Base-by-base conservation (phyloP, 2,797 vertebrate genomes). In the Anomalospiza imberbis region DNA sequence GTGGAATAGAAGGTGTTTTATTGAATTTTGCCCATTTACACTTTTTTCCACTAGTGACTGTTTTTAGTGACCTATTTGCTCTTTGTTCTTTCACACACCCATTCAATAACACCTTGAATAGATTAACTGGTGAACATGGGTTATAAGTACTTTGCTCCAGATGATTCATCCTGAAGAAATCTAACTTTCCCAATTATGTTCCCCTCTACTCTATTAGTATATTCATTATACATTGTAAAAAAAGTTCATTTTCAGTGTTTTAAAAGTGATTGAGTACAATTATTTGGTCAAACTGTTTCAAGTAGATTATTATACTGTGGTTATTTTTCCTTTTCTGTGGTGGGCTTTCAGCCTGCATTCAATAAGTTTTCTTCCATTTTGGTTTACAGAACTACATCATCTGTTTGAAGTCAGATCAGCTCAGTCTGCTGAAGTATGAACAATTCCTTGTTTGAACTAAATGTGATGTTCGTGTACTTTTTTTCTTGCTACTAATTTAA, bases 281-380 rank as follows among this genome's bases (percentile, higher is more conserved):
- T 85, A 51, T 62, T 62, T 75, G 31, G 10, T 90, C 32, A 82
- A 60, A 61, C 3, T 36, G 3, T 47, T 92, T 68, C 14, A 65
- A 82, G 61, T 3, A 65, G 11, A 12, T 68, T 68, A 51, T 26
- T 78, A n/a, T 36, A 17, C 2, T 24, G 16, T 0, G 0, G 6
- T 9, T 12, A 16, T 31, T 65, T 57, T 38, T 34, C 24, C 29
- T 58, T 65, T 51, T 68, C 16, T 42, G 6, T 45, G 26, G 3
- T 40, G 19, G 9, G 11, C 11, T 71, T 87, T 47, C 53, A 74
- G 13, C 18, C 38, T 42, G 12, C n/a, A n/a, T 36, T 19, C 48
- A 50, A 12, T 4, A 57, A 65, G 3, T 68, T 92, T 83, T 89
- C 15, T 85, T 72, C 22, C 10, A 44, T 78, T 77, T n/a, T 57